Evolutionary conservation across 1,140 invertebrate species (phyloP).

Genomic region (Euura saliciscinereae): DNA sequence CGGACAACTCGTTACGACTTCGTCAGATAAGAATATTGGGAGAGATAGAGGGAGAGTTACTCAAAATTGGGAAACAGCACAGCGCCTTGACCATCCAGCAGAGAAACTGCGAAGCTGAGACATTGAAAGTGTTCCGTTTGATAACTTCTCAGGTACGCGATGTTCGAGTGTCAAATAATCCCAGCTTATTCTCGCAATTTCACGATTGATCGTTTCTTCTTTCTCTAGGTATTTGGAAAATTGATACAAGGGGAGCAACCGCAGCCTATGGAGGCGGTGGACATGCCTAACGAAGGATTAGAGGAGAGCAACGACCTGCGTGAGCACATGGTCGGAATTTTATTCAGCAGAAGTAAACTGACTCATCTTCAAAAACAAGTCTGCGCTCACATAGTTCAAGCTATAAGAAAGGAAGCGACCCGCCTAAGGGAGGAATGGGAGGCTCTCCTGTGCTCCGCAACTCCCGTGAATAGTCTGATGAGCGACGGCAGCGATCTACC

Average conservation of each 20-base stretch:
- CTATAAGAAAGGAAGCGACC: constrained; percentile 86
- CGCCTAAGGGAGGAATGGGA: constrained; percentile 92
- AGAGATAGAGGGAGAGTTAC: constrained; percentile 61
- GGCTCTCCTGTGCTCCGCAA: constrained; percentile 55
- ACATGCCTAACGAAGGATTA: constrained; percentile 60
- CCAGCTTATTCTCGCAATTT: neutral
- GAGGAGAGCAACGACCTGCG: constrained; percentile 85
- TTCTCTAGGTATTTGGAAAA: constrained; percentile 86
- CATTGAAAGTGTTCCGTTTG: constrained; percentile 90
- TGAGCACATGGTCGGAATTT: constrained; percentile 96
- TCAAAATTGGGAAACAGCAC: constrained; percentile 61
- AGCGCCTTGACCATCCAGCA: constrained; percentile 74
- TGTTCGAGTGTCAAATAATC: too few species aligned
- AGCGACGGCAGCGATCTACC: constrained; percentile 57
- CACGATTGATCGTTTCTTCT: constrained; percentile 4
- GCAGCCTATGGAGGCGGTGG: constrained; percentile 44
- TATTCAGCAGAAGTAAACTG: constrained; percentile 93
- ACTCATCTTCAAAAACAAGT: constrained; percentile 96
- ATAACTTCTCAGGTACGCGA: constrained; percentile 83
- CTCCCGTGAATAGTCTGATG: constrained; percentile 49
- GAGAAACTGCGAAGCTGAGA: constrained; percentile 89
- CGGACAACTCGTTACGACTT: constrained; percentile 87
- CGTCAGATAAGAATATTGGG: constrained; percentile 79
- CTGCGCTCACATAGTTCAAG: constrained; percentile 84
- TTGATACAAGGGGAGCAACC: constrained; percentile 70